phyloP scores from a whole-genome alignment of 2,888 invertebrate species.

The Dusona sp. region DNA sequence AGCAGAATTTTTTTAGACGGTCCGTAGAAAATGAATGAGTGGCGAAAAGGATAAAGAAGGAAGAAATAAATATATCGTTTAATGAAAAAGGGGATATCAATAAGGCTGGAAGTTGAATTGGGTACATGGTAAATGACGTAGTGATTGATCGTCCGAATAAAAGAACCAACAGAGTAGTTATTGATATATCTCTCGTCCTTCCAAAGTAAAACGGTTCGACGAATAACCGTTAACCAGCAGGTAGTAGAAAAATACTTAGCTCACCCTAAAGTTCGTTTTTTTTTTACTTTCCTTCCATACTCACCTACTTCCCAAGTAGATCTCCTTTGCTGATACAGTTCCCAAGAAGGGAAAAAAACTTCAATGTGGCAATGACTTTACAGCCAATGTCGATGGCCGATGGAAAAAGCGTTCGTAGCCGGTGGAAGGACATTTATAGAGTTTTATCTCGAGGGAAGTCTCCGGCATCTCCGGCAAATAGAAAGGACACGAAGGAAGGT shows the following conservation, averaged over 20 bases:
- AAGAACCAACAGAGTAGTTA: not conserved
- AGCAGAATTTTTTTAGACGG: not conserved
- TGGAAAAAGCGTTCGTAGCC: slow-evolving; percentile 23
- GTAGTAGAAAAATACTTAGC: slow-evolving; percentile 3
- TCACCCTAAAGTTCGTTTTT: not conserved
- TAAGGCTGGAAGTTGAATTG: not conserved
- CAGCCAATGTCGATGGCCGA: slow-evolving; percentile 26
- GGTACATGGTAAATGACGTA: not conserved
- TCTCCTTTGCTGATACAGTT: not conserved
- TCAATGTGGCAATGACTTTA: slow-evolving; percentile 43
- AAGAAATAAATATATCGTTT: not conserved
- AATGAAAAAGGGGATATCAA: not conserved
- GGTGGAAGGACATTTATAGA: slow-evolving; percentile 28
- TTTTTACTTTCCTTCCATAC: not conserved
- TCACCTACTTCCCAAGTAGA: slow-evolving; percentile 10
- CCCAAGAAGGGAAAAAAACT: slow-evolving; percentile 7
- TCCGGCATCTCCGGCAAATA: slow-evolving; percentile 5
- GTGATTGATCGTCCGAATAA: not conserved
- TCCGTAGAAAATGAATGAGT: not conserved
- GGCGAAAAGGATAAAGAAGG: not conserved
- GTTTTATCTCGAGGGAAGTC: slow-evolving; percentile 24
- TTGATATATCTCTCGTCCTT: not conserved
- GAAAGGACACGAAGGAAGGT: not conserved
- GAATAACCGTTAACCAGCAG: slow-evolving; percentile 6
- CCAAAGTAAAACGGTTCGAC: not conserved